These are phyloP conservation scores for Aphis gossypii DNA, from an alignment of 1,140 invertebrate species.

Conservation along the genomic window DNA sequence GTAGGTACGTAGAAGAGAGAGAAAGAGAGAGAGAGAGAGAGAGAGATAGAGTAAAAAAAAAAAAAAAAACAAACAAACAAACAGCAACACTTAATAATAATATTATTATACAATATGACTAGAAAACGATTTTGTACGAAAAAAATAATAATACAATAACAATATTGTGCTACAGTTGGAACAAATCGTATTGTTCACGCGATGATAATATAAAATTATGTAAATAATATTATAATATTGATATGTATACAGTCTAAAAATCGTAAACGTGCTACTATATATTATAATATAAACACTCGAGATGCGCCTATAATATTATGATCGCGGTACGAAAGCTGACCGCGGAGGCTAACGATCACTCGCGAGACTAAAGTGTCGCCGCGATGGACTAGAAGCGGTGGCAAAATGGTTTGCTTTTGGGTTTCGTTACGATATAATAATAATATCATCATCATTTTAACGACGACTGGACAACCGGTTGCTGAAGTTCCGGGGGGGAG, in stretches of 20 bases:
- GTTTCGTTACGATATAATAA: neutral
- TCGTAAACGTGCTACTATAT: neutral
- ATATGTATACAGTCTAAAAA: neutral
- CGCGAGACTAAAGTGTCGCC: neutral
- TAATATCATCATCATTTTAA: neutral
- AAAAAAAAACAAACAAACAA: neutral
- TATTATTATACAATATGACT: constrained; percentile 5
- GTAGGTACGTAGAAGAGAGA: neutral
- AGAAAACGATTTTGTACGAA: neutral
- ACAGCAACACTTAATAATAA: constrained; percentile 14
- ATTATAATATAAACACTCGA: neutral
- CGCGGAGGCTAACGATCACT: neutral
- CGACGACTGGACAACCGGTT: neutral
- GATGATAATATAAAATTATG: neutral
- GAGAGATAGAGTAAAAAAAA: neutral
- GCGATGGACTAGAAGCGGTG: neutral
- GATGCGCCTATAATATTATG: neutral
- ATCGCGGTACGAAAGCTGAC: neutral
- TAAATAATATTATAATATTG: neutral
- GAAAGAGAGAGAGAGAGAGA: neutral
- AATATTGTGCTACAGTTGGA: neutral
- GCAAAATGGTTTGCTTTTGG: neutral
- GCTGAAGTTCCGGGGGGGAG: neutral
- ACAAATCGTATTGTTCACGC: neutral
- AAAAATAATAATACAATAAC: neutral